Evolutionary conservation across 1,140 invertebrate species (phyloP).

Genomic region (Oryctes rhinoceros): DNA sequence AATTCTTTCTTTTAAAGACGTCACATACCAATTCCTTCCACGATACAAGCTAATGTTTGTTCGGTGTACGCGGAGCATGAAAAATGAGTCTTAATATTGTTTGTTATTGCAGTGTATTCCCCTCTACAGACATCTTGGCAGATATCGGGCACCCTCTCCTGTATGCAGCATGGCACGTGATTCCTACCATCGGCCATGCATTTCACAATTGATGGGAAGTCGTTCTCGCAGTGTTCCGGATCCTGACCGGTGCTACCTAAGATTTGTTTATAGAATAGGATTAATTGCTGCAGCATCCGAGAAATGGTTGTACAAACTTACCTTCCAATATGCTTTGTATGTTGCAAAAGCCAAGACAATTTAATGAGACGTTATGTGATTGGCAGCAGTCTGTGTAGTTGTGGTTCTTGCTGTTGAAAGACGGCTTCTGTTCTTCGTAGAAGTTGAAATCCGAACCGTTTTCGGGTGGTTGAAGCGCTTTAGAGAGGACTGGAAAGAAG

Average conservation of each 20-base stretch:
- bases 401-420: slow-evolving; percentile 64
- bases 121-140: slow-evolving; percentile 87
- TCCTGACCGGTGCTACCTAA: slow-evolving; percentile 76
- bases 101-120: slow-evolving; percentile 83
- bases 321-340: slow-evolving; percentile 84
- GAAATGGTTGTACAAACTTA: slow-evolving; percentile 45
- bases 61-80: slow-evolving; percentile 85
- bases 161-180: slow-evolving; percentile 83
- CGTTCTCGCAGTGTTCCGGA: slow-evolving; percentile 78
- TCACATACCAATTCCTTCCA: slow-evolving; percentile 77
- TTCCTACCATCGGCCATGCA: slow-evolving; percentile 81
- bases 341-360: slow-evolving; percentile 81
- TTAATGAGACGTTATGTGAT: slow-evolving; percentile 69
- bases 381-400: slow-evolving; percentile 83
- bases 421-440: slow-evolving; percentile 63
- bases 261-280: slow-evolving; percentile 16
- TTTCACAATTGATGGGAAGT: slow-evolving; percentile 79
- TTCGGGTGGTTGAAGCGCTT: slow-evolving; percentile 62
- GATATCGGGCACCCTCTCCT: slow-evolving; percentile 81
- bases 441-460: slow-evolving; percentile 61
- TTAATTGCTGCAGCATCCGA: background rate
- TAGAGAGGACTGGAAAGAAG: slow-evolving; percentile 66
- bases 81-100: slow-evolving; percentile 83
- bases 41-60: slow-evolving; percentile 80
- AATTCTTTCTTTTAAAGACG: background rate